Evolutionary conservation across 2,797 vertebrate species (phyloP), one percentile per base, ranked within the genome.

Genomic region (Melanotaenia trifasciata): DNA sequence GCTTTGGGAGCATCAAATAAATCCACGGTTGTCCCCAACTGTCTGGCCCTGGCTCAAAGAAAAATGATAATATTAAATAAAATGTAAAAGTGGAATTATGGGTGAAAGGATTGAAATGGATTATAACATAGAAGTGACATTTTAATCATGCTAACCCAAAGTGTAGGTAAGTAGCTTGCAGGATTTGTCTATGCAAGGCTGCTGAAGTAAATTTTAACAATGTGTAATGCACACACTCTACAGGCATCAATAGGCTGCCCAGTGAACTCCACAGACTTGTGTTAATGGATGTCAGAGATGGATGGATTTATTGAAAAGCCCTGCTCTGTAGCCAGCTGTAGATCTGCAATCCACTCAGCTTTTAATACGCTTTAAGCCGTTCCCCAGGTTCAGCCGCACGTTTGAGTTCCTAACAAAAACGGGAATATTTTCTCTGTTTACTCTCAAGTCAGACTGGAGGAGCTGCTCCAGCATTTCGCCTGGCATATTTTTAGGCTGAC

Each of bases 101-200:
- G 62, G 54, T 78, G 71, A 84, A 78, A 65, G 64, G 84, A 81
- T 69, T 77, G 70, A 60, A 68, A 58, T 71, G 77, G 77, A 84
- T 91, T 89, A 83, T 79, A 71, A 70, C 56, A 73, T 56, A 70
- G 71, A 86, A 87, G 90, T 84, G 11, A 74, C 69, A 72, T 85
- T 92, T 89, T 88, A 88, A 87, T 91, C 85, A 83, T 60, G 69
- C 77, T 74, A 74, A 83, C 67, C 79, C 79, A 73, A 69, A 59
- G 62, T 50, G 57, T 54, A 59, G 71, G 57, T 82, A 80, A 84
- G 85, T 85, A 75, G 67, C 75, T 88, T 82, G 81, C 58, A 62
- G 68, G 80, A 84, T 89, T 87, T 85, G 67, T 60, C 51, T 79
- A 72, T 80, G 68, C 81, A 87, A 81, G 71, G 73, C 80, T 20